These are phyloP conservation scores for Sesamia nonagrioides DNA, from an alignment of 1,140 invertebrate genomes.

Conservation along the genomic window DNA sequence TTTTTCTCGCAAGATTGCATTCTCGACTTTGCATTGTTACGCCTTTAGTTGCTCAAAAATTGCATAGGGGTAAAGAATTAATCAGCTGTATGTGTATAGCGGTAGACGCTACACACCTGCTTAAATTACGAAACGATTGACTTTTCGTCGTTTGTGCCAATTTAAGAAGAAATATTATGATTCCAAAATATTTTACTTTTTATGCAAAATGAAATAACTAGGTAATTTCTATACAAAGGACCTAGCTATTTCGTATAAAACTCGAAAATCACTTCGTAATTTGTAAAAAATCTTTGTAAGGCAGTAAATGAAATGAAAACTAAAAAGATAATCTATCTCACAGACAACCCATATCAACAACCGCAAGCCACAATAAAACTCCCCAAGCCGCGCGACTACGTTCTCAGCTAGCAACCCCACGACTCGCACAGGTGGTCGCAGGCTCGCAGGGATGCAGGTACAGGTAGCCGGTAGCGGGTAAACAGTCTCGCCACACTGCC, in stretches of 20 bases:
- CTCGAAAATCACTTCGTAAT: no score
- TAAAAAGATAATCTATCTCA: no score
- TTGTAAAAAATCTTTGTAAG: no score
- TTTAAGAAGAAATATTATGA: no score
- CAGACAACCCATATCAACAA: no score
- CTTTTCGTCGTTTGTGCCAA: no score
- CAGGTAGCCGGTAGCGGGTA: slow-evolving; percentile 47
- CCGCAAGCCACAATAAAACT: not conserved
- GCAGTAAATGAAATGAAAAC: no score
- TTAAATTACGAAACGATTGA: not conserved
- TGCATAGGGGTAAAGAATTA: not conserved
- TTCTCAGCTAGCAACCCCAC: slow-evolving; percentile 35
- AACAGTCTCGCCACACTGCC: not conserved
- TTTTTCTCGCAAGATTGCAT: slow-evolving; percentile 11
- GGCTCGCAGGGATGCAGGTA: slow-evolving; percentile 29
- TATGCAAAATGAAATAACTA: no score
- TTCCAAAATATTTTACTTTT: no score
- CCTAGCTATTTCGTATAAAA: no score
- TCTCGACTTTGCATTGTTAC: not conserved
- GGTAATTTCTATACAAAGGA: no score
- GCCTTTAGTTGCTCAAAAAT: slow-evolving; percentile 4
- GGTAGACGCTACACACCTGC: not conserved
- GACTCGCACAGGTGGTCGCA: slow-evolving; percentile 55
- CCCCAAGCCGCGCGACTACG: not conserved
- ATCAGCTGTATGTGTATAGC: not conserved